These are phyloP conservation scores for Lacanobia oleracea DNA, from an alignment of 2,888 invertebrate genomes.

Conservation along the genomic window DNA sequence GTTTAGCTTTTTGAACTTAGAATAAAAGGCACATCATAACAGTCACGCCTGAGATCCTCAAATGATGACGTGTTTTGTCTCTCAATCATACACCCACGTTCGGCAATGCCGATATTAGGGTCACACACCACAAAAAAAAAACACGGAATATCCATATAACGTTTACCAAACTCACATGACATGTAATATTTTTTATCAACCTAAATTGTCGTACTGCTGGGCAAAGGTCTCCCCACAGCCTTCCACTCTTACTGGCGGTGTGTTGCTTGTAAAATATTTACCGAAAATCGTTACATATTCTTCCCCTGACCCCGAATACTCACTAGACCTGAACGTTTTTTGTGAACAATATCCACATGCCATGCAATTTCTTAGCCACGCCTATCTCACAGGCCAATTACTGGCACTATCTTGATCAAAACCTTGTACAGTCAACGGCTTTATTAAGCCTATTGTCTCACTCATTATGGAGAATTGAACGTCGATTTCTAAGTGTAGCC, in stretches of 20 bases:
- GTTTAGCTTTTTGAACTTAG: constrained; percentile 2
- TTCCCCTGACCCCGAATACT: constrained; percentile 31
- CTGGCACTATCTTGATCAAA: constrained; percentile 79
- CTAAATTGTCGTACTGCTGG: no score
- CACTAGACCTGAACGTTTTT: constrained; percentile 52
- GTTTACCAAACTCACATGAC: constrained; percentile 10
- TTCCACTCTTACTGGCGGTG: no score
- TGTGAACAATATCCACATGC: constrained; percentile 46
- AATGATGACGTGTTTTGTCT: constrained; percentile 26
- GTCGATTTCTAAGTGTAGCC: constrained; percentile 81
- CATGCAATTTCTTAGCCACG: constrained; percentile 57
- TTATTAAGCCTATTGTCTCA: constrained; percentile 88
- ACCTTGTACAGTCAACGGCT: constrained; percentile 83
- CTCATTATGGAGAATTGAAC: constrained; percentile 89
- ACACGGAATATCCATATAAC: constrained; percentile 20
- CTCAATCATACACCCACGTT: constrained; percentile 5
- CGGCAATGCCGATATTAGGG: constrained; percentile 6
- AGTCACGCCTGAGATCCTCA: constrained; percentile 16
- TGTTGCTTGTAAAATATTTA: constrained; percentile 35
- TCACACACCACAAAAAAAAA: constrained; percentile 13
- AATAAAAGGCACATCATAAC: neutral
- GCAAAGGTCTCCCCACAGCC: no score
- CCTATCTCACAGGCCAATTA: constrained; percentile 62
- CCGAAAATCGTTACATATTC: constrained; percentile 38
- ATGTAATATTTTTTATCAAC: constrained; percentile 1